phyloP scores from a whole-genome alignment of 2,888 invertebrate genomes.

The Limnephilus lunatus region DNA sequence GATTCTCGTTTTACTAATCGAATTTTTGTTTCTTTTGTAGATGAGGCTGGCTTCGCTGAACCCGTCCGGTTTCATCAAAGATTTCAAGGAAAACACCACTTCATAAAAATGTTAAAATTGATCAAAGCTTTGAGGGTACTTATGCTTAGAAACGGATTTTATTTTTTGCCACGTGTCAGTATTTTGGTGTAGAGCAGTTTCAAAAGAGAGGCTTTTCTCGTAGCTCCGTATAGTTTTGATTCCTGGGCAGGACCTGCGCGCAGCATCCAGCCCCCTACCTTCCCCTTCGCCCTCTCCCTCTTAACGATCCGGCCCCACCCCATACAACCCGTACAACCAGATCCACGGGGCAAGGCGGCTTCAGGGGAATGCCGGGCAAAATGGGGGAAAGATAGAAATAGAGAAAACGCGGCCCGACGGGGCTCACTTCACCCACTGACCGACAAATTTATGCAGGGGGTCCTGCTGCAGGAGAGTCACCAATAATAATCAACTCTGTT shows the following conservation, averaged over 20 bases:
- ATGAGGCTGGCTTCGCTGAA: constrained; percentile 29
- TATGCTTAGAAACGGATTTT: neutral
- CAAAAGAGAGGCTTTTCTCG: neutral
- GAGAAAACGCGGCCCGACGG: neutral
- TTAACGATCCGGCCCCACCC: constrained; percentile 72
- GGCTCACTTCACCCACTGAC: constrained; percentile 38
- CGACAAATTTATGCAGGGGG: constrained; percentile 4
- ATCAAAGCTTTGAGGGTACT: neutral
- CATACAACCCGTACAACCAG: constrained; percentile 49
- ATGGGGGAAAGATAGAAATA: neutral
- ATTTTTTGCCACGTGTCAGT: neutral
- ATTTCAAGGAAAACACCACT: constrained; percentile 3
- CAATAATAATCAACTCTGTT: neutral
- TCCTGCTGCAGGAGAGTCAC: constrained; percentile 1
- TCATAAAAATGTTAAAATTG: neutral
- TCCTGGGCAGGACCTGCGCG: constrained; percentile 54
- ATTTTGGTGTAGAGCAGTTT: neutral
- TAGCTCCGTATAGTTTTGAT: constrained; percentile 27
- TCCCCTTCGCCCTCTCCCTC: constrained; percentile 70
- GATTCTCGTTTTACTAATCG: neutral
- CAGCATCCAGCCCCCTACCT: constrained; percentile 72
- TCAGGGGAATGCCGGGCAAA: neutral
- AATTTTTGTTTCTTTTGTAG: neutral
- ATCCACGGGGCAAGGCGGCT: constrained; percentile 30
- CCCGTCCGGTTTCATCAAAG: neutral